Percentiles rank a stretch among this genome's conserved stretches.
Evolutionary conservation across 2,113 vertebrate genomes (phyloP).

Genomic region (Rhagologus leucostigma): DNA sequence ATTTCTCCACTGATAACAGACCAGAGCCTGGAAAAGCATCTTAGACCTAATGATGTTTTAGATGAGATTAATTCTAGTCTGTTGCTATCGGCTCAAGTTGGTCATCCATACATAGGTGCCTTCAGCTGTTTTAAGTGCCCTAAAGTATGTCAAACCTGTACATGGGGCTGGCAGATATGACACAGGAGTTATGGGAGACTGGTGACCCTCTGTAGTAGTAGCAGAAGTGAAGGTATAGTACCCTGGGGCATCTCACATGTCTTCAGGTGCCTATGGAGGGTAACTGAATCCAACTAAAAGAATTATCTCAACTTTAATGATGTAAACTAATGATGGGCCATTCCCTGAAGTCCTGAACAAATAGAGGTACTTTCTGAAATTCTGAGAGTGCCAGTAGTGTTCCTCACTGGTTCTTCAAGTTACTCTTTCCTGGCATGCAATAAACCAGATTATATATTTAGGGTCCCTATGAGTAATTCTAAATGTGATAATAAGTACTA

Average conservation of each 20-base stretch:
- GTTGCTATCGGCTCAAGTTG: neutral
- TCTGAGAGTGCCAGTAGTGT: neutral
- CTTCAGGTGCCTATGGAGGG: neutral
- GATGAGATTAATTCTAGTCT: neutral
- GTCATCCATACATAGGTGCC: neutral
- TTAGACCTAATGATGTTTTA: neutral
- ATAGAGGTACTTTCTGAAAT: neutral
- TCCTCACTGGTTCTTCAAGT: neutral
- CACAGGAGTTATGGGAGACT: neutral
- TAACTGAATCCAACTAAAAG: neutral
- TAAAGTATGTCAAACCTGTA: neutral
- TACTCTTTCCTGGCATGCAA: neutral
- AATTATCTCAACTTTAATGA: neutral
- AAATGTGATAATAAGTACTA: neutral
- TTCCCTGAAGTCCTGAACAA: neutral
- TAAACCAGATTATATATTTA: neutral
- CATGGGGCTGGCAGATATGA: neutral
- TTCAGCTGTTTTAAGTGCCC: neutral
- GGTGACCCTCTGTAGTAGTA: neutral
- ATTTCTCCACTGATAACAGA: neutral
- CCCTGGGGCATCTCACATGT: neutral
- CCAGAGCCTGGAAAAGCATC: neutral
- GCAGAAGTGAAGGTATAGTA: neutral
- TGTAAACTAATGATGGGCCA: neutral
- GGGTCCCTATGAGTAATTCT: neutral